Evolutionary conservation across 2,113 vertebrate species (phyloP).

Genomic region (Plecturocebus donacophilus): DNA sequence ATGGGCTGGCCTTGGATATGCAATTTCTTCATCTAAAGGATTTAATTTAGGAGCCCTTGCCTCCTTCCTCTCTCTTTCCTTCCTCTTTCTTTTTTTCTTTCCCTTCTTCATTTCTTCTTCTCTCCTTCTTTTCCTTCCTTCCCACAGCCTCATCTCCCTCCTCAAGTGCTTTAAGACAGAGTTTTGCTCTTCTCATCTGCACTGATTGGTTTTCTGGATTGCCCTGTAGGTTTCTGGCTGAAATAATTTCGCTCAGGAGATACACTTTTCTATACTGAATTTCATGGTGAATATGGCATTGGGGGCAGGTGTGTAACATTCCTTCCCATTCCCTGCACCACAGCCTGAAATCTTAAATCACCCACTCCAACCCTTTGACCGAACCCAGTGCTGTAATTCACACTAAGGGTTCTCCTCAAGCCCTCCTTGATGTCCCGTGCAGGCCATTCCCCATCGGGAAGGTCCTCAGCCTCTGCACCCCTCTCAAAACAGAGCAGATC

Average conservation of each 20-base stretch:
- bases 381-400: background rate
- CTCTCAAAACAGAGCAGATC: background rate
- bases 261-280: background rate
- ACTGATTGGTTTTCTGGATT: background rate
- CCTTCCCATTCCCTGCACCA: background rate
- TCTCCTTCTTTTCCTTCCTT: background rate
- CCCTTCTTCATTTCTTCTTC: background rate
- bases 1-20: conserved; percentile 27
- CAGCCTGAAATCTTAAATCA: background rate
- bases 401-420: background rate
- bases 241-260: conserved; percentile 2
- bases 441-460: background rate
- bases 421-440: background rate
- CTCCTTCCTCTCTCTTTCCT: background rate
- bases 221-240: background rate
- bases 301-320: background rate
- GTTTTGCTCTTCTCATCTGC: background rate
- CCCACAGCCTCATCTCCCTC: background rate
- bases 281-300: background rate
- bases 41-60: background rate
- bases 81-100: background rate
- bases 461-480: background rate
- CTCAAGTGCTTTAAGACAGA: background rate
- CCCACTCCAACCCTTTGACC: background rate
- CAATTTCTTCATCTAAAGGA: conserved; percentile 45